Conservation (phyloP, 2,113 vertebrate species). For the Lutjanus erythropterus region DNA sequence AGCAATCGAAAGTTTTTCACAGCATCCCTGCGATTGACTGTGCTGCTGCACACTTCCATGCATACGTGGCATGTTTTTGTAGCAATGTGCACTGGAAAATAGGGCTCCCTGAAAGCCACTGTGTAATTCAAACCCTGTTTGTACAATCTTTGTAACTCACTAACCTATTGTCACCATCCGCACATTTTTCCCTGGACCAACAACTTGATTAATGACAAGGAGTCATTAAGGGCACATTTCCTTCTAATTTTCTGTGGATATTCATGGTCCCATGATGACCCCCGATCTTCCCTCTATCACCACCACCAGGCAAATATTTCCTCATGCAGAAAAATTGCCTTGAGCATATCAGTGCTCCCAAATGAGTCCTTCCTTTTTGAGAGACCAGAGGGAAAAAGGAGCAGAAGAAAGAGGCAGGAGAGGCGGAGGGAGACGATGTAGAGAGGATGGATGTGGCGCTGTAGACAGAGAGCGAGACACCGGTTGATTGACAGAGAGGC, state of each 20-base stretch:
- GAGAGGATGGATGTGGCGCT: not conserved
- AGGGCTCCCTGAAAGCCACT: too few relatives aligned
- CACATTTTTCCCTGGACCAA: not conserved
- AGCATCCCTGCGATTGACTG: too few relatives aligned
- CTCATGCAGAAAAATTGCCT: not conserved
- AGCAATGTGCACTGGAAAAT: too few relatives aligned
- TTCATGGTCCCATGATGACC: not conserved
- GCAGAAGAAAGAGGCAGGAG: not conserved
- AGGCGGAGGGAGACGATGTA: not conserved
- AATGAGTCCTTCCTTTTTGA: constrained; percentile 17
- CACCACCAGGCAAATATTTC: not conserved
- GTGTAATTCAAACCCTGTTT: too few relatives aligned
- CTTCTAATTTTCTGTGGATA: not conserved
- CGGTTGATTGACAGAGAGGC: constrained; percentile 57
- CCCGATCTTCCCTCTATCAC: not conserved
- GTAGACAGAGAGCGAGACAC: not conserved
- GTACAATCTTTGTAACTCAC: not conserved
- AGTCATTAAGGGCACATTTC: not conserved
- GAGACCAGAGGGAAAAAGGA: not conserved
- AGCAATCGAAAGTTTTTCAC: too few relatives aligned
- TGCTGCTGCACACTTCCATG: too few relatives aligned
- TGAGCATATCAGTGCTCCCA: not conserved
- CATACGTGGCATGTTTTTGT: too few relatives aligned
- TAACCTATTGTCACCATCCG: not conserved
- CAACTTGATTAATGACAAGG: not conserved